Evolutionary conservation across 2,888 invertebrate genomes (phyloP), one percentile per base, ranked within the genome.

Genomic region (Eucera pruinosa): DNA sequence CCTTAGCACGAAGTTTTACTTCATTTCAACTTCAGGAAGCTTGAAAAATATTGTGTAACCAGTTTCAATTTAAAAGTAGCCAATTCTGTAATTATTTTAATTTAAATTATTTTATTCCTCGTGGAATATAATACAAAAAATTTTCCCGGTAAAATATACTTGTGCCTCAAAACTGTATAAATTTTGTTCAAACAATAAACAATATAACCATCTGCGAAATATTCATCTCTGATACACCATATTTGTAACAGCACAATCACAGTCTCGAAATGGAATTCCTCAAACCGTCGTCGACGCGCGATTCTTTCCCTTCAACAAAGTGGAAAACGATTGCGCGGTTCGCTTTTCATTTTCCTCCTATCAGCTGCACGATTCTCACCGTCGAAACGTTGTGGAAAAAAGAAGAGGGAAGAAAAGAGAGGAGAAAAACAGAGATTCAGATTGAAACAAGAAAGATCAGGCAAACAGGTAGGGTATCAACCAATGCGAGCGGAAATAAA

Each of bases 321-420:
- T 50, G 61, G 39, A 65, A 79, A 72, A 64, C 67, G 58, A 74
- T 73, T 50, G 55, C 50, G 45, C 61, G 47, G 62, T 55, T 65
- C 67, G 70, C 61, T 74, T 74, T 74, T 70, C 78, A 73, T 78
- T 80, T 70, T 57, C 54, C 70, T 64, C 54, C 70, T 78, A 71
- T 79, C 79, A 71, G 80, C 55, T 71, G 79, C 67, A 41, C 66
- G 70, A 74, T 80, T 80, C 74, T 79, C 74, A 75, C 74, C 70
- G 81, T 41, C 48, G 75, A 30, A 69, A 60, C 69, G 48, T 36
- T 41, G 23, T 4, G 39, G 39, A 20, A 18, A 15, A 55, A 50
- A 30, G 27, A 47, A 5, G 18, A 18, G 18, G 33, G 52, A 45
- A 9, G 54, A 41, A 27, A 41, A 33, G 45, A 25, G 6, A 4